Conservation (phyloP, 2,113 vertebrate genomes). For the Reinhardtius hippoglossoides region DNA sequence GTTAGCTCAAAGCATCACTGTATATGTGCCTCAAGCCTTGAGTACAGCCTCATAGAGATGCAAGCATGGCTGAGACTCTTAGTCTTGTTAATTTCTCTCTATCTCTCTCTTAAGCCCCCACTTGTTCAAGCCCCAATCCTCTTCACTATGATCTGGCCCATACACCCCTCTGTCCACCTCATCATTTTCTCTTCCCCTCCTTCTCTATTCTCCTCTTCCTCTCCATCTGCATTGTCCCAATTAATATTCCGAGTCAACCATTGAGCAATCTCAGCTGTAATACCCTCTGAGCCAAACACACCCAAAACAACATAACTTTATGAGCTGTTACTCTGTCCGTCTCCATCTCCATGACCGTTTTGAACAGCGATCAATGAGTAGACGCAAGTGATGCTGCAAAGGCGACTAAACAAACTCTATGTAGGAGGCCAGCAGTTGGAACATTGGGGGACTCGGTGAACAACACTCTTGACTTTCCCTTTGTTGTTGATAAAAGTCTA, state of each 20-base stretch:
- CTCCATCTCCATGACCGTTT: slow-evolving; percentile 21
- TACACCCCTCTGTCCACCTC: not conserved
- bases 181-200: not conserved
- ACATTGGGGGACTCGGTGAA: not conserved
- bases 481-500: not conserved
- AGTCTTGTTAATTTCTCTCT: too few species aligned
- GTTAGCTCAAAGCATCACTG: too few species aligned
- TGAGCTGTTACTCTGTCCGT: slow-evolving; percentile 65
- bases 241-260: slow-evolving; percentile 37
- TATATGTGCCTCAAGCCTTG: too few species aligned
- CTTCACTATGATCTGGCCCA: not conserved
- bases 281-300: slow-evolving; percentile 33
- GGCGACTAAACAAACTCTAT: slow-evolving; percentile 48
- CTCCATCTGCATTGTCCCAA: slow-evolving; percentile 36
- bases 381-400: slow-evolving; percentile 7
- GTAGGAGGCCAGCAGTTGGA: slow-evolving; percentile 29
- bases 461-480: too few species aligned
- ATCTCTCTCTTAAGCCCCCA: too few species aligned
- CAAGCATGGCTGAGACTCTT: too few species aligned
- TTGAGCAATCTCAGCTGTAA: slow-evolving; percentile 45
- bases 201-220: not conserved
- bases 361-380: not conserved
- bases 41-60: too few species aligned
- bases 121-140: too few species aligned
- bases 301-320: slow-evolving; percentile 45